Evolutionary conservation across 2,888 invertebrate genomes (phyloP).

Genomic region (Vanessa cardui): DNA sequence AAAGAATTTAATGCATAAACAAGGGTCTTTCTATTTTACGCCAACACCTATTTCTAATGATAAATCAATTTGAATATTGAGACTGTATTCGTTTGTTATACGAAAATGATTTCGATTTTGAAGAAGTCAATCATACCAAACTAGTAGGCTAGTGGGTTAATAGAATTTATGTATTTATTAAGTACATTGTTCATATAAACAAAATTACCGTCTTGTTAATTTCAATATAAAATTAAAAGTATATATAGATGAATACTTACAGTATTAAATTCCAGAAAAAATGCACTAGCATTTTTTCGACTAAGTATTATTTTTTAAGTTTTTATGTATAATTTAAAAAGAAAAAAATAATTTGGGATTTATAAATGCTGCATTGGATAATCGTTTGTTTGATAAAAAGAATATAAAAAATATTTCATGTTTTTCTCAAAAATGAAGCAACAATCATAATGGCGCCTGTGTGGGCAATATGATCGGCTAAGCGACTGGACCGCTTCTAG

Average conservation of each 20-base stretch:
- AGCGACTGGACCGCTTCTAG: constrained; percentile 26
- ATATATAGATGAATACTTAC: too few species aligned
- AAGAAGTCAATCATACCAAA: background rate
- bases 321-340: too few species aligned
- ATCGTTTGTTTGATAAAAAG: background rate
- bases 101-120: background rate
- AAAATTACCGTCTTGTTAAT: too few species aligned
- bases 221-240: too few species aligned
- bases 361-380: background rate
- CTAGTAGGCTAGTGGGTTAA: too few species aligned
- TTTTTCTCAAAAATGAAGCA: constrained; percentile 19
- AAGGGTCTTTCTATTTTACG: constrained; percentile 16
- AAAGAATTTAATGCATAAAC: constrained; percentile 6
- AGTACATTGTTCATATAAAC: too few species aligned
- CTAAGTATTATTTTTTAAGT: too few species aligned
- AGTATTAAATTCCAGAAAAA: too few species aligned
- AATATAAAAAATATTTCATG: constrained; percentile 5
- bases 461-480: constrained; percentile 26
- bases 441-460: constrained; percentile 23
- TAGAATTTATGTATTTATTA: too few species aligned
- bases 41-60: constrained; percentile 15
- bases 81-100: background rate
- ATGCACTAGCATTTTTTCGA: too few species aligned
- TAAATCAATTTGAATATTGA: background rate
- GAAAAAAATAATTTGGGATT: too few species aligned